A percentile compares a stretch with the other conserved stretches of the same genome.
Conservation (phyloP, 2,797 vertebrate genomes). For the Tokudaia muenninki region DNA sequence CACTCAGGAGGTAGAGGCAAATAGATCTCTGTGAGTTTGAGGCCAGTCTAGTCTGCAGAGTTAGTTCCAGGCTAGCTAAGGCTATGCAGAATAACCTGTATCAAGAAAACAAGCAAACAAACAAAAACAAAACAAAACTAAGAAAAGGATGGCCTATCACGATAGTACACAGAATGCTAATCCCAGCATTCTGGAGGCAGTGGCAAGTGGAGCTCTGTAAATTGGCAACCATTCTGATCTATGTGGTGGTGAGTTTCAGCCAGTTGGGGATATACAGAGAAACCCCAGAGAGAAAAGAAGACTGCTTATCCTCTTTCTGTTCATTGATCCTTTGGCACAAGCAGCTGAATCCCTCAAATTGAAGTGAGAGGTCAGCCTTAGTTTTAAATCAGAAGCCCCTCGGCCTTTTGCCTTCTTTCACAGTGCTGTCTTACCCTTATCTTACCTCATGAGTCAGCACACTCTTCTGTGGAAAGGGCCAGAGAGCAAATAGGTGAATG, state of each 20-base stretch:
- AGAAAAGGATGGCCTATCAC: background rate
- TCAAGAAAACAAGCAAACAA: background rate
- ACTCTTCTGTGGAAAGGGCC: background rate
- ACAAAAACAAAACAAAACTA: background rate
- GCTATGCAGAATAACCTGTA: background rate
- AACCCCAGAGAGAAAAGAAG: background rate
- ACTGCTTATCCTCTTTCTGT: background rate
- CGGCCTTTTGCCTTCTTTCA: background rate
- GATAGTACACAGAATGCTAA: background rate
- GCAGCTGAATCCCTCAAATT: background rate
- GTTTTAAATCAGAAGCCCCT: conserved; percentile 22
- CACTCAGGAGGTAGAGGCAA: background rate
- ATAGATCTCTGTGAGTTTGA: background rate
- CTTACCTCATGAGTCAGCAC: background rate
- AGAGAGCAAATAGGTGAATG: background rate
- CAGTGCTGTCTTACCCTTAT: background rate
- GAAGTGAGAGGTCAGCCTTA: background rate
- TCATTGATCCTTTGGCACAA: background rate
- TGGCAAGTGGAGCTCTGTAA: background rate
- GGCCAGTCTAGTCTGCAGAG: background rate
- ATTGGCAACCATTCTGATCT: background rate
- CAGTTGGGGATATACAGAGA: background rate
- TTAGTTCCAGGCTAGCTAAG: background rate
- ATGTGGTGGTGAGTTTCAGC: background rate
- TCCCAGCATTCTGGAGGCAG: background rate